Conservation (phyloP, 2,113 vertebrate species). For the Alectura lathami region DNA sequence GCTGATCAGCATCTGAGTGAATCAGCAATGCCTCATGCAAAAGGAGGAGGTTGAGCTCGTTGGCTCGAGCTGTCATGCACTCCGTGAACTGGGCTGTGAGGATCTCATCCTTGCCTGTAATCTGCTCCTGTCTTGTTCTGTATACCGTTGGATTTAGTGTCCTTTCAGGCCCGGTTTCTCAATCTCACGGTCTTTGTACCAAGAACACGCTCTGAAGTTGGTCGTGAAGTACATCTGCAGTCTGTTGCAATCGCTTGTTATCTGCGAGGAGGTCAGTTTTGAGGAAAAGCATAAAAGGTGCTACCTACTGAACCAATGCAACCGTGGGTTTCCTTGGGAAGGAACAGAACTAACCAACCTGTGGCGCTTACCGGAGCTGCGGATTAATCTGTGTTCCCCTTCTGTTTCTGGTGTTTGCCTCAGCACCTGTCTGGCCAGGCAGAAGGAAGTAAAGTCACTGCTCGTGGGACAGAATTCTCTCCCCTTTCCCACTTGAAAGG, state of each 20-base stretch:
- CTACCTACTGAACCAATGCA: background rate
- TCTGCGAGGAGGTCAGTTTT: background rate
- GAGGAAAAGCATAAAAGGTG: background rate
- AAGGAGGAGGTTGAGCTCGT: background rate
- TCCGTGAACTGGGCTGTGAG: fast-evolving
- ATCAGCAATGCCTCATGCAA: background rate
- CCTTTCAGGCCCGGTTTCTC: background rate
- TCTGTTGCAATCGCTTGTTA: background rate
- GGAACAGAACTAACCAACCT: background rate
- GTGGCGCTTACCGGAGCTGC: background rate
- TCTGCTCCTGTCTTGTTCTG: background rate
- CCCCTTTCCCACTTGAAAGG: background rate
- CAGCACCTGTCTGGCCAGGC: background rate
- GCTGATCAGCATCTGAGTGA: background rate
- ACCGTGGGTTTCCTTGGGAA: background rate
- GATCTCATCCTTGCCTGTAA: background rate
- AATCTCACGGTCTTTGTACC: background rate
- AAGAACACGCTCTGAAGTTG: background rate
- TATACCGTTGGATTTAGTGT: background rate
- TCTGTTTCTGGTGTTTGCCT: background rate
- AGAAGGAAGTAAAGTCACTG: background rate
- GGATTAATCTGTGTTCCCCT: background rate
- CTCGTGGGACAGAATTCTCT: background rate
- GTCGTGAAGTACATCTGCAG: background rate
- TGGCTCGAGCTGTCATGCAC: background rate